Evolutionary conservation across 2,888 invertebrate genomes (phyloP), one percentile per base, ranked within the genome.

Genomic region (Platycheirus albimanus): DNA sequence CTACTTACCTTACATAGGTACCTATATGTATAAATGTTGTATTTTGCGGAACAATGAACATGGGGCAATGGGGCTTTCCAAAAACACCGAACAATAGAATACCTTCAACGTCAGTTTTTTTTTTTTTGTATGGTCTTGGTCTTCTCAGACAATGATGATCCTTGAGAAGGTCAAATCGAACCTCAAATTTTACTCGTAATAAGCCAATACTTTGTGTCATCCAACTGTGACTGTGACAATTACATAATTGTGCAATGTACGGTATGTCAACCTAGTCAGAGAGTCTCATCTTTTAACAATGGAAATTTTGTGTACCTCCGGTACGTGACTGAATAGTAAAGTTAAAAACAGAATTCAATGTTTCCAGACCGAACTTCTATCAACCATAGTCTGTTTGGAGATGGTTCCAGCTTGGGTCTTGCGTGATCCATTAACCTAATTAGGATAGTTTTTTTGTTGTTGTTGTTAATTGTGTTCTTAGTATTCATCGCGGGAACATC

Each of bases 381-480:
- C 36, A 28, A 33, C 38, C n/a, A 61, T n/a, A n/a, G n/a, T n/a
- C n/a, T n/a, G 38, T 67, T 79, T n/a, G 20, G 61, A 79, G 33
- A 63, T 61, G 15, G 15, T 28, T 15, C 11, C 58, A 24, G 30
- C 17, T 36, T 54, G 33, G 61, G 30, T 64, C 74, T 74, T 79
- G 66, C 3, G 8, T 38, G 20, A 74, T 38, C 61, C 74, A 79
- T 79, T 74, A 79, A 79, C 78, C 78, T 38, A 79, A 79, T 79
- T 79, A 79, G 58, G 47, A 74, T 58, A 8, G 13, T 70, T 56
- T 10, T 52, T 61, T n/a, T n/a, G 13, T n/a, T 28, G 8, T 45
- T 51, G 36, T 61, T 52, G 51, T 19, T 61, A 45, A 61, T 69
- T 69, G 15, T 24, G 33, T 61, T 76, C 61, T 69, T 45, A 45